A percentile compares a stretch with the other conserved stretches of the same genome.
Evolutionary conservation across 2,113 vertebrate species (phyloP).

Genomic region (Pterophyllum scalare): DNA sequence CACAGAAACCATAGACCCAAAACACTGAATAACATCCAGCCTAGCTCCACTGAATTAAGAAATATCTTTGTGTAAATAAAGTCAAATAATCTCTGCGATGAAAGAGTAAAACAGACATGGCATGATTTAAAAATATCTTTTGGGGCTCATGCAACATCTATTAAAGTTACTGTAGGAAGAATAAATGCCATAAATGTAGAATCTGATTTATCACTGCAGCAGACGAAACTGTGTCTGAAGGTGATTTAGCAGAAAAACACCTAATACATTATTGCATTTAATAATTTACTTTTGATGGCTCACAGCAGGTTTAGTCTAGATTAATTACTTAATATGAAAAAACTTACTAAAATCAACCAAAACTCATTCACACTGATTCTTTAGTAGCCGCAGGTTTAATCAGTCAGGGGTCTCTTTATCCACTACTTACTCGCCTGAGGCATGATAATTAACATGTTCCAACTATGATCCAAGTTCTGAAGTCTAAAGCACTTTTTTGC

Average conservation of each 20-base stretch:
- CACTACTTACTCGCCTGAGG: background rate
- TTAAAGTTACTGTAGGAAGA: background rate
- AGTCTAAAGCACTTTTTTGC: constrained; percentile 1
- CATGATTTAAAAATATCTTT: too few relatives aligned
- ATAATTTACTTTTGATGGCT: background rate
- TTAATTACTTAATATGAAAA: constrained; percentile 1
- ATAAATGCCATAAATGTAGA: too few relatives aligned
- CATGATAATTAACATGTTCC: background rate
- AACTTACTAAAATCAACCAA: background rate
- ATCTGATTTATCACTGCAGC: too few relatives aligned
- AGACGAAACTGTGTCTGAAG: constrained; percentile 3
- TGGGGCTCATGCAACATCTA: background rate
- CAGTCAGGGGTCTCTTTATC: background rate
- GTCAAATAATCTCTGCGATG: too few relatives aligned
- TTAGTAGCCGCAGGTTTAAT: background rate
- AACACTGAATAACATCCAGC: too few relatives aligned
- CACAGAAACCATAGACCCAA: too few relatives aligned
- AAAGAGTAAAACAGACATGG: too few relatives aligned
- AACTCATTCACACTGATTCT: background rate
- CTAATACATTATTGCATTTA: background rate
- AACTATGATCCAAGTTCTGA: background rate
- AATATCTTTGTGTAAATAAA: too few relatives aligned
- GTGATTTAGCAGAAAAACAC: background rate
- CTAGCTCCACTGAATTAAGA: too few relatives aligned
- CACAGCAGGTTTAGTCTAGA: background rate